A percentile compares a stretch with the other conserved stretches of the same genome.
These are phyloP conservation scores for Apodemia duryi DNA, from an alignment of 2,888 invertebrate genomes.

Conservation along the genomic window DNA sequence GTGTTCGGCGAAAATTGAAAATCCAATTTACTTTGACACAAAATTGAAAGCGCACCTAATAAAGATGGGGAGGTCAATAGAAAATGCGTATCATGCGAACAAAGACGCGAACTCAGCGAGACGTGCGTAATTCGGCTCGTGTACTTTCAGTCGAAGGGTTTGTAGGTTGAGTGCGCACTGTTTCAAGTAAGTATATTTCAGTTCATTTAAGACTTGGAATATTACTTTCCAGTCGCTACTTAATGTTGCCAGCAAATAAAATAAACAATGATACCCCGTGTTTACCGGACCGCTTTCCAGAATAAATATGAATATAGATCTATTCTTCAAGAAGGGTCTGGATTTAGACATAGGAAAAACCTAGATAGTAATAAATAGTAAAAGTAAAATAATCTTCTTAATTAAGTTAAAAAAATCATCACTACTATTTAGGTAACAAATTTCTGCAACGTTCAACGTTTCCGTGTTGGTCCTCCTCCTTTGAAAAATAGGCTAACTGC, in stretches of 20 bases:
- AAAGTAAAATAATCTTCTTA: too few relatives aligned
- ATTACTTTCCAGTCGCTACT: slow-evolving; percentile 2
- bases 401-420: too few relatives aligned
- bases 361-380: too few relatives aligned
- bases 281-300: too few relatives aligned
- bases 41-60: slow-evolving; percentile 32
- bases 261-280: not conserved
- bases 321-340: too few relatives aligned
- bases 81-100: slow-evolving; percentile 30
- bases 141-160: slow-evolving; percentile 15
- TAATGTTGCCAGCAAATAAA: not conserved
- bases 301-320: too few relatives aligned
- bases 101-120: slow-evolving; percentile 27
- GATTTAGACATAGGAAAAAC: too few relatives aligned
- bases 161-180: slow-evolving; percentile 11
- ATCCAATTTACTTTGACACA: slow-evolving; percentile 34
- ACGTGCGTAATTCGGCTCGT: slow-evolving; percentile 31
- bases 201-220: slow-evolving; percentile 14
- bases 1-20: slow-evolving; percentile 32
- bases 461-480: too few relatives aligned
- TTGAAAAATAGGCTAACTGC: too few relatives aligned
- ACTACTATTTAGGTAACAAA: too few relatives aligned
- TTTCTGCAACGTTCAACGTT: too few relatives aligned
- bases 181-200: slow-evolving; percentile 22
- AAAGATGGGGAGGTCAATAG: slow-evolving; percentile 33